A percentile compares a stretch with the other conserved stretches of the same genome.
These are phyloP conservation scores for Dascyllus trimaculatus DNA, from an alignment of 2,113 vertebrate genomes.

Conservation along the genomic window DNA sequence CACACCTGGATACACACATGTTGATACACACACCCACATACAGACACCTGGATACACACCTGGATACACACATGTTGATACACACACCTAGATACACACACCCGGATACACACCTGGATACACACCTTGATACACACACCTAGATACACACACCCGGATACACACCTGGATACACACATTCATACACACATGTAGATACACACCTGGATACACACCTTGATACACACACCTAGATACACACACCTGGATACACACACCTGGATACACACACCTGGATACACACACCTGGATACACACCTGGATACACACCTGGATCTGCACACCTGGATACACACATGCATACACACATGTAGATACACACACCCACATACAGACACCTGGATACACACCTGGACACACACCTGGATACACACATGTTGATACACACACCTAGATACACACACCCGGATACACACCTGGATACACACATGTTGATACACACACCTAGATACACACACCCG, in stretches of 20 bases:
- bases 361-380: not conserved
- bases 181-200: no score
- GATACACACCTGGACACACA: not conserved
- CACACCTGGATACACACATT: no score
- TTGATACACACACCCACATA: no score
- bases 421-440: no score
- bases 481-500: constrained; percentile 85
- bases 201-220: not conserved
- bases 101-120: not conserved
- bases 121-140: no score
- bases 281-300: constrained; percentile 1
- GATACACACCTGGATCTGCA: not conserved
- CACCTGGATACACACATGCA: not conserved
- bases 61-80: no score
- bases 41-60: not conserved
- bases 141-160: constrained; percentile 82
- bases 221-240: no score
- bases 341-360: no score
- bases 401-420: no score
- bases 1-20: not conserved
- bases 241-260: not conserved
- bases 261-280: constrained; percentile 65
- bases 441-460: not conserved
- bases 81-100: constrained; percentile 89
- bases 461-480: no score